Percentiles rank a stretch among this genome's conserved stretches.
phyloP scores from a whole-genome alignment of 2,888 invertebrate genomes.

The Andrena camellia region DNA sequence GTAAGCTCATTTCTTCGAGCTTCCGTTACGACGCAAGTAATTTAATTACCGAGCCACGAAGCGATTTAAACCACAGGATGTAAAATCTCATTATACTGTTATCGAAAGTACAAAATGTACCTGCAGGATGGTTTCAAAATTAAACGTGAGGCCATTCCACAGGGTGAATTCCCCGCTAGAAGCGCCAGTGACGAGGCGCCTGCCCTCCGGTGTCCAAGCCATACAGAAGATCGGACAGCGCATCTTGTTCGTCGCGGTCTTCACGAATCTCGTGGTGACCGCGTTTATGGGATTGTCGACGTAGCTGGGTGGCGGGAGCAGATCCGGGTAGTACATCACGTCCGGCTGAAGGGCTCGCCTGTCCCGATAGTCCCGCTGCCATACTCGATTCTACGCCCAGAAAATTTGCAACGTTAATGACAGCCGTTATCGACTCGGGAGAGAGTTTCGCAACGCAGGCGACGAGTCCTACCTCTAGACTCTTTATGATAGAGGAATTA shows the following conservation, averaged over 20 bases:
- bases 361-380: constrained; percentile 97
- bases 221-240: constrained; percentile 99
- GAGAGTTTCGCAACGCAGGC: neutral
- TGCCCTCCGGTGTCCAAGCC: constrained; percentile 99
- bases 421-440: neutral
- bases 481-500: constrained; percentile 97
- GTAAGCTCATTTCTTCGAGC: neutral
- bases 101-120: constrained; percentile 84
- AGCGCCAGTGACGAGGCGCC: constrained; percentile 98
- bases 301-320: constrained; percentile 97
- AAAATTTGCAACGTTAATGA: constrained; percentile 34
- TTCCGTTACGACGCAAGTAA: neutral
- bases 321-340: constrained; percentile 96
- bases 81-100: neutral
- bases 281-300: constrained; percentile 98
- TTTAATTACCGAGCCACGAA: too few species aligned
- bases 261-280: constrained; percentile 97
- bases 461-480: constrained; percentile 90
- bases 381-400: constrained; percentile 91
- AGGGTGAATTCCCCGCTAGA: constrained; percentile 99
- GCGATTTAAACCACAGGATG: too few species aligned
- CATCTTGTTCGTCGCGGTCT: constrained; percentile 99
- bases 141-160: constrained; percentile 99
- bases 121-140: constrained; percentile 99
- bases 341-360: constrained; percentile 96